Evolutionary conservation across 2,888 invertebrate species (phyloP), one percentile per base, ranked within the genome.

Genomic region (Erebia aethiops): DNA sequence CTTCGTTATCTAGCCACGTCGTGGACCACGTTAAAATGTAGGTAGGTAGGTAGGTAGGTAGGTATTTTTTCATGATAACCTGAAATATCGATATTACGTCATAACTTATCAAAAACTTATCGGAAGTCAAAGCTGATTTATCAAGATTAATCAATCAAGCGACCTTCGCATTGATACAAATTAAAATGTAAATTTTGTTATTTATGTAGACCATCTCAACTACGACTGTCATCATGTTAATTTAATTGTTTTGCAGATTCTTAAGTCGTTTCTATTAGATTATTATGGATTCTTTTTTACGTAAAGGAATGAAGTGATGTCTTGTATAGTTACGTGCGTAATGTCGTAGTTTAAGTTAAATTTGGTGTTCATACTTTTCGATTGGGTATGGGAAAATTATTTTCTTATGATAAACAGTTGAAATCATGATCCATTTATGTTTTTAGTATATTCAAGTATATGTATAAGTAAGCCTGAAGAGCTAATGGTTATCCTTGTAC

Each of bases 11-110:
- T 35, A 35, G 35, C 35, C 35, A 35, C 35, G 35, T 35, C 35
- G 35, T 35, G 7, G 35, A 35, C 35, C 35, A 35, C 35, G 35
- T 35, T 35, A 35, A 7, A 35, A 35, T 35, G 35, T 7, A 1
- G 35, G 7, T 35, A 35, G 35, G 35, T 35, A 35, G 35, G 35
- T 7, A 1, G 35, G 7, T 35, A 35, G 35, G 35, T 35, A 35
- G 35, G 35, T 35, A 35, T 35, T 35, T 54, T 35, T 54, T 54
- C 16, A 54, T 2, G 64, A 64, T 64, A 54, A 35, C 52, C 26
- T 41, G 35, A 35, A 35, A 41, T 64, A 64, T 64, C 64, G 64
- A 54, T 21, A 26, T 64, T 64, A 64, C 64, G 54, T 64, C 35
- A 41, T n/a, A 54, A 61, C 18, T 61, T 61, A 61, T 61, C 60